Evolutionary conservation across 1,140 invertebrate species (phyloP), one percentile per base, ranked within the genome.

Genomic region (Drosophila setifemur): DNA sequence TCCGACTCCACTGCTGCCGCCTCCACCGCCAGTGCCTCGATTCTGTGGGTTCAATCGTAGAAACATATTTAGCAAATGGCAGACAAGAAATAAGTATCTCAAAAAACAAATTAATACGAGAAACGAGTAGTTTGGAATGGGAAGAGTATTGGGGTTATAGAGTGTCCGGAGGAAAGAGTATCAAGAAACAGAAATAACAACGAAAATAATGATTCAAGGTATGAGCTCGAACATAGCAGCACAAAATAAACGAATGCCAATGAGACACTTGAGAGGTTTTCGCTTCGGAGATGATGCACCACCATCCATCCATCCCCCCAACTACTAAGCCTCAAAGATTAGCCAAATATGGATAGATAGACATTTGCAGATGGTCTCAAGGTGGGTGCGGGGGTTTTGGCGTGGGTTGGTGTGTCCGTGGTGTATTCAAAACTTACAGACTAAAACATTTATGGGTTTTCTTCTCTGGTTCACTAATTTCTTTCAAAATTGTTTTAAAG

Each of bases 21-120:
- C 60, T 2, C 94, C 92, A 72, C 93, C 93, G 48, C 93, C 93
- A 2, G 94, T 93, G 64, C 93, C 92, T 78, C 93, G 94, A 89
- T 94, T 95, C 92, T 95, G 91, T 48, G 23, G n/a, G 1, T n/a
- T 48, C 31, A 53, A 25, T 57, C 11, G 31, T 11, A 31, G 11
- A 49, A 57, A 23, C 33, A 40, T 29, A 9, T 14, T 37, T 31
- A 37, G 35, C 9, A 55, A 1, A 67, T 21, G 44, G 23, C 11
- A 23, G n/a, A n/a, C n/a, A n/a, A n/a, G n/a, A n/a, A n/a, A 18
- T 37, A 12, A n/a, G 44, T 14, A n/a, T 4, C 25, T 23, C 9
- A 29, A 9, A 42, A 26, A 18, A 33, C 16, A 55, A 21, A 57
- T 31, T 31, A 29, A 18, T n/a, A n/a, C n/a, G 2, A 23, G 37